These are phyloP conservation scores for Cantharis nigra DNA, from an alignment of 2,888 invertebrate species.

Conservation along the genomic window DNA sequence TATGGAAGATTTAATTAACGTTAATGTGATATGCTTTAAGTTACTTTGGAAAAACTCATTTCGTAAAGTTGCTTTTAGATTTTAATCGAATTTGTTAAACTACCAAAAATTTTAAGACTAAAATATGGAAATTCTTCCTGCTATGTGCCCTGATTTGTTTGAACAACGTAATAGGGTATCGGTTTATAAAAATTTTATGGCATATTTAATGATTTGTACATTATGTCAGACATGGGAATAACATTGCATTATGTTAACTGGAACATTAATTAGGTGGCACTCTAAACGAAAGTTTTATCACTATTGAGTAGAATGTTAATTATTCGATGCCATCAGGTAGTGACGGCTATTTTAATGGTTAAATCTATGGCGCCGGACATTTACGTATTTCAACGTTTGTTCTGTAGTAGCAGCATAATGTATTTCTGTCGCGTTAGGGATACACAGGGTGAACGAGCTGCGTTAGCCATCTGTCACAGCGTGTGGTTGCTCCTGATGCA, in stretches of 20 bases:
- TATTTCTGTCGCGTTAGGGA: conserved; percentile 33
- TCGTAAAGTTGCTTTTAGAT: neutral
- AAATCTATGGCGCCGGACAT: conserved; percentile 28
- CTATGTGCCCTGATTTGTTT: neutral
- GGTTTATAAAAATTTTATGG: neutral
- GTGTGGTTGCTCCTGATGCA: conserved; percentile 46
- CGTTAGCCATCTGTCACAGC: conserved; percentile 48
- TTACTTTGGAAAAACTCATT: neutral
- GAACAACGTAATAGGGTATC: neutral
- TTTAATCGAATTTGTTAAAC: neutral
- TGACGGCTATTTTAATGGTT: conserved; percentile 47
- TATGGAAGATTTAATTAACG: neutral
- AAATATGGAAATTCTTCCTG: neutral
- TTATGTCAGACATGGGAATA: neutral
- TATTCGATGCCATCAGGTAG: conserved; percentile 47
- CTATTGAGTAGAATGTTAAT: conserved; percentile 43
- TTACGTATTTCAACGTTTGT: conserved; percentile 24
- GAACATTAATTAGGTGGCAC: conserved; percentile 27
- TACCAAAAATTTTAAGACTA: neutral
- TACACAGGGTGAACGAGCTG: conserved; percentile 41
- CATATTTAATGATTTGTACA: neutral
- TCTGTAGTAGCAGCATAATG: conserved; percentile 20
- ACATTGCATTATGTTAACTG: neutral
- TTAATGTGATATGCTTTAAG: neutral
- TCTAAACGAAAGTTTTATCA: conserved; percentile 38